Evolutionary conservation across 1,140 invertebrate species (phyloP), one percentile per base, ranked within the genome.

Genomic region (Drosophila elegans): DNA sequence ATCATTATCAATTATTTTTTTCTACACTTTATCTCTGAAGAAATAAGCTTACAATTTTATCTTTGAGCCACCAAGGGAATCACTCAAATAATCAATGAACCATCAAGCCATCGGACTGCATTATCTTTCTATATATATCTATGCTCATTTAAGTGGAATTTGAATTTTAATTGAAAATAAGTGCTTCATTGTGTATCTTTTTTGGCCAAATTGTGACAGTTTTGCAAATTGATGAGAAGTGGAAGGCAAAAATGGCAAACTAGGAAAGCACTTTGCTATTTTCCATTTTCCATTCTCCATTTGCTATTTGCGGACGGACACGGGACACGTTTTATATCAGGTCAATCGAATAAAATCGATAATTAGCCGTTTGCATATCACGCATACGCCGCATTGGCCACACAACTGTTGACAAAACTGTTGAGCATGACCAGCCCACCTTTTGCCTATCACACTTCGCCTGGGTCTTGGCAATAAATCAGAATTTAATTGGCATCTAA

Each of bases 311-410:
- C 41, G 48, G 54, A 46, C 54, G 29, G 29, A 32, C 25, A 34
- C 27, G 34, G 16, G 55, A 52, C 46, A 34, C 27, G 34, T 29
- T 51, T 64, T 36, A 59, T 34, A 59, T 34, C 38, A 34, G 39
- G 57, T 38, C 63, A 67, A 63, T 67, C 41, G 46, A 49, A 60
- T 42, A 66, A 88, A 88, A 86, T 86, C 82, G 48, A 86, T 86
- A 88, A 86, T 88, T 88, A 67, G 53, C 46, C 49, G 16, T 51
- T 25, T 77, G 45, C 46, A 49, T 41, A 77, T 77, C 53, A 81
- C 76, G 80, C 63, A 84, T 76, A 63, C 80, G 76, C 59, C 64
- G 27, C 61, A 51, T 63, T 55, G 72, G 60, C 80, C 82, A 36
- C 67, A 71, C 34, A 55, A n/a, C 41, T 41, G 55, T 48, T 74